phyloP scores from a whole-genome alignment of 2,797 vertebrate species.

The Acestrorhynchus altus region DNA sequence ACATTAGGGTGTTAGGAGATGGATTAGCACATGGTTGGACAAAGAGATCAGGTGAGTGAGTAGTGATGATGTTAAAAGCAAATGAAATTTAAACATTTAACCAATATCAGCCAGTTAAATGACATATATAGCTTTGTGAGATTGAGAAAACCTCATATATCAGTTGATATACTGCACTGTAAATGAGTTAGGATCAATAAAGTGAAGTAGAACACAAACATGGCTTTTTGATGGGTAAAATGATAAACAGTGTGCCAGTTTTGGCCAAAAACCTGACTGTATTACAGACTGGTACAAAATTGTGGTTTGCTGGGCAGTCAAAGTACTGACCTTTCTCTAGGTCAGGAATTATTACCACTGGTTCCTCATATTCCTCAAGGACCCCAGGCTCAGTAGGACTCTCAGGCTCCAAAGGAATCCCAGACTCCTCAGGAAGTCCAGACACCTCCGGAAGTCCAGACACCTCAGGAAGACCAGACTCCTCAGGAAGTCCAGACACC shows the following conservation, averaged over 20 bases:
- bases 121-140: constrained; percentile 20
- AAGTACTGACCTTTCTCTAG: constrained; percentile 78
- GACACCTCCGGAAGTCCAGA: constrained; percentile 61
- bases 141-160: constrained; percentile 30
- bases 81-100: constrained; percentile 54
- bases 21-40: constrained; percentile 74
- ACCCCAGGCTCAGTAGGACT: constrained; percentile 21
- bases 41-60: constrained; percentile 60
- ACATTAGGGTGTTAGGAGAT: constrained; percentile 77
- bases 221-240: background rate
- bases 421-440: background rate
- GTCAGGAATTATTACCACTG: constrained; percentile 61
- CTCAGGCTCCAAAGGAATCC: constrained; percentile 35
- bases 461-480: constrained; percentile 63
- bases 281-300: background rate
- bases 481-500: constrained; percentile 57
- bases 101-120: constrained; percentile 53
- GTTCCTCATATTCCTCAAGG: constrained; percentile 39
- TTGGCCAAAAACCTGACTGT: background rate
- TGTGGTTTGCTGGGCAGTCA: constrained; percentile 5
- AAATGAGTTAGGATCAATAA: constrained; percentile 38
- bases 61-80: constrained; percentile 42
- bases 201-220: constrained; percentile 19
- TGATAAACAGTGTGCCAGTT: background rate
- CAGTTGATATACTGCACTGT: background rate